These are phyloP conservation scores for Philereme vetulata DNA, from an alignment of 2,888 invertebrate genomes.

Conservation along the genomic window DNA sequence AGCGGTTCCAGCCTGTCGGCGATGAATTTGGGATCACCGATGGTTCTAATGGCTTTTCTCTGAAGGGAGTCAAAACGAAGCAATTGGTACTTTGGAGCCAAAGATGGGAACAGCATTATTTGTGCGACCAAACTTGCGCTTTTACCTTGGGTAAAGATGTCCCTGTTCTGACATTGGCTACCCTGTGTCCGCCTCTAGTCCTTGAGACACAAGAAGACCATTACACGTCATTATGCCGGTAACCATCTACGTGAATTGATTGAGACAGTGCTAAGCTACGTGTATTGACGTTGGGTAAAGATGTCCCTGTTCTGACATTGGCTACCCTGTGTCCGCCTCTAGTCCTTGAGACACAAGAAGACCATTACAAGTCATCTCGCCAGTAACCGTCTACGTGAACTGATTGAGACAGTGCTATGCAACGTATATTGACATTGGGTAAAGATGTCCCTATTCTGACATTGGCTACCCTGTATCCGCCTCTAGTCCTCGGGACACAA, in stretches of 20 bases:
- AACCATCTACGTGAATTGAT: conserved; percentile 53
- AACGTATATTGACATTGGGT: too few species aligned
- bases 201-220: conserved; percentile 45
- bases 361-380: conserved; percentile 53
- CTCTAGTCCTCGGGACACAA: conserved; percentile 36
- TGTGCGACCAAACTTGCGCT: too few species aligned
- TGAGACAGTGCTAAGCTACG: too few species aligned
- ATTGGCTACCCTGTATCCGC: not conserved
- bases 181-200: conserved; percentile 13
- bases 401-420: too few species aligned
- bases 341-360: conserved; percentile 40
- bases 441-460: not conserved
- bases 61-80: too few species aligned
- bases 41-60: too few species aligned
- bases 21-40: too few species aligned
- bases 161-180: conserved; percentile 2
- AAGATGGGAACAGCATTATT: too few species aligned
- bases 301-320: conserved; percentile 7
- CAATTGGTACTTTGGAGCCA: too few species aligned
- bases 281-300: too few species aligned
- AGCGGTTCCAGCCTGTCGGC: too few species aligned
- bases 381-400: conserved; percentile 48
- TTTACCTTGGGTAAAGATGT: too few species aligned
- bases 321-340: conserved; percentile 4
- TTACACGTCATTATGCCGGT: conserved; percentile 50